These are phyloP conservation scores for Reticulitermes lucifugus DNA, from an alignment of 2,888 invertebrate species.

Conservation along the genomic window DNA sequence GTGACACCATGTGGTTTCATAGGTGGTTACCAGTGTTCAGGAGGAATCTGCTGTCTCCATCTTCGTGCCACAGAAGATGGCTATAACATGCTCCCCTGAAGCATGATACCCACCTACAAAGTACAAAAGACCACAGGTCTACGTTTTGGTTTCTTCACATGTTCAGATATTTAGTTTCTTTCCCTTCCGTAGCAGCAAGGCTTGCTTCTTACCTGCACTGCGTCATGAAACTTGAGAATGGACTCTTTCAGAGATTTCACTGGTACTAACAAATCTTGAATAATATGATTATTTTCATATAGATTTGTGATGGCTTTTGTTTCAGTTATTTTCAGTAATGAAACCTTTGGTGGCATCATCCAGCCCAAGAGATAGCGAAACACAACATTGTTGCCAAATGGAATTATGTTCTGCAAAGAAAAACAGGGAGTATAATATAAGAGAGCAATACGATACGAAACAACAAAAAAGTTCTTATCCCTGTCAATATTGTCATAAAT, in stretches of 20 bases:
- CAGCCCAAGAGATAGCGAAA: slow-evolving; percentile 83
- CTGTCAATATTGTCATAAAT: too few relatives aligned
- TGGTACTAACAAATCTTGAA: slow-evolving; percentile 87
- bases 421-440: background rate
- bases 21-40: too few relatives aligned
- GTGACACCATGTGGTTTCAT: too few relatives aligned
- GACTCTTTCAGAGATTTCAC: slow-evolving; percentile 71
- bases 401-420: slow-evolving; percentile 77
- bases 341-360: slow-evolving; percentile 86
- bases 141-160: too few relatives aligned
- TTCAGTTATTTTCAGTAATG: slow-evolving; percentile 82
- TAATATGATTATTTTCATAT: slow-evolving; percentile 81
- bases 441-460: background rate
- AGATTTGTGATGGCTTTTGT: slow-evolving; percentile 75
- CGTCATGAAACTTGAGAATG: slow-evolving; percentile 73
- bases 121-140: too few relatives aligned
- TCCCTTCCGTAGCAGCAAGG: too few relatives aligned
- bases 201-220: slow-evolving; percentile 69
- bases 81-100: too few relatives aligned
- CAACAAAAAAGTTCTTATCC: too few relatives aligned
- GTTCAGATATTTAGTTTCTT: too few relatives aligned
- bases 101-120: too few relatives aligned
- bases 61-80: too few relatives aligned
- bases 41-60: too few relatives aligned
- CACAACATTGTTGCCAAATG: slow-evolving; percentile 81